These are phyloP conservation scores for Zoanthus gigantus DNA, from an alignment of 92 coral and sea anemone species.

Conservation along the genomic window DNA sequence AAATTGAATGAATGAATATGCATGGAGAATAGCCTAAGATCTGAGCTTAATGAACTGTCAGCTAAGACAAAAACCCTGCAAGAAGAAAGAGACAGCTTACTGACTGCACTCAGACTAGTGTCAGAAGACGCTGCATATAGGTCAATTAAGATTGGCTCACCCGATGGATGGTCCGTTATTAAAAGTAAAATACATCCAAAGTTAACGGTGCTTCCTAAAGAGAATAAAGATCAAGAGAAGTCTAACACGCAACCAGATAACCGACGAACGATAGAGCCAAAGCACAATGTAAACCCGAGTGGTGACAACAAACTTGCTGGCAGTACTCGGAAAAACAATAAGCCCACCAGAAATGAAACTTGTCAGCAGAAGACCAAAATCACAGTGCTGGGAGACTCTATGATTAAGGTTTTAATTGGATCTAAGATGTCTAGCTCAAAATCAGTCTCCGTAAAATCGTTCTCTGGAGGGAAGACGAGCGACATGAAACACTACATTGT, in stretches of 20 bases:
- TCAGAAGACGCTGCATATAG: background rate
- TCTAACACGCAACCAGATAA: background rate
- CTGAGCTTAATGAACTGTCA: background rate
- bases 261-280: background rate
- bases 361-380: conserved; percentile 18
- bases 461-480: conserved; percentile 23
- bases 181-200: background rate
- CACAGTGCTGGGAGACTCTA: conserved; percentile 1
- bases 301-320: background rate
- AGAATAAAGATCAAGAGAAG: background rate
- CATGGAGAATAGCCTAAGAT: background rate
- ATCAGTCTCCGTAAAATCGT: conserved; percentile 18
- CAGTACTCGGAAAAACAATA: background rate
- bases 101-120: conserved; percentile 23
- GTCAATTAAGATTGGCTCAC: background rate
- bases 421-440: conserved; percentile 28
- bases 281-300: background rate
- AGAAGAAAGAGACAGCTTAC: conserved; percentile 5
- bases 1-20: background rate
- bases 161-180: background rate
- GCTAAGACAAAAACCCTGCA: background rate
- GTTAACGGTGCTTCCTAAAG: background rate
- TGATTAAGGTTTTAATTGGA: conserved; percentile 20
- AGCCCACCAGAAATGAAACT: background rate
- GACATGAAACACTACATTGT: conserved; percentile 37